Conservation (phyloP, 1,140 invertebrate genomes). For the Amphibalanus amphitrite region DNA sequence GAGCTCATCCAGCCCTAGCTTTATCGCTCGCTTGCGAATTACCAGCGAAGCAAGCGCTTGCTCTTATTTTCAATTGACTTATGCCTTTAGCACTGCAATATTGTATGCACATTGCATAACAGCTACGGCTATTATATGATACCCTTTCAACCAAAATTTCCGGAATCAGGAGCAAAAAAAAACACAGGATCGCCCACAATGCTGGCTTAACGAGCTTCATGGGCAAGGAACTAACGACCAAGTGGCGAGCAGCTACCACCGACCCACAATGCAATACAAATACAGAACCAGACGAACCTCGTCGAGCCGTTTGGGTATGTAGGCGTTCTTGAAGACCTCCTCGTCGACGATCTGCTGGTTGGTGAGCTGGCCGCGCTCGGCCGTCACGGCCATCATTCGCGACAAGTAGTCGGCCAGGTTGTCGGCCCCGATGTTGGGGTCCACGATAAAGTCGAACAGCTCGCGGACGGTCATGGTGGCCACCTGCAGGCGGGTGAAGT, state of each 20-base stretch:
- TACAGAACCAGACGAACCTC: slow-evolving; percentile 39
- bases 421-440: slow-evolving; percentile 56
- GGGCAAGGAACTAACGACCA: too few relatives aligned
- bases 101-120: too few relatives aligned
- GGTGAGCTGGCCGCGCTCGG: slow-evolving; percentile 37
- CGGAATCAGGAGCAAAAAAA: too few relatives aligned
- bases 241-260: too few relatives aligned
- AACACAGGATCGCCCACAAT: too few relatives aligned
- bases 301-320: slow-evolving; percentile 83
- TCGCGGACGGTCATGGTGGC: slow-evolving; percentile 75
- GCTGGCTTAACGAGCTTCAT: too few relatives aligned
- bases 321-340: slow-evolving; percentile 84
- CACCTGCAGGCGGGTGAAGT: slow-evolving; percentile 72
- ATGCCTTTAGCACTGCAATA: too few relatives aligned
- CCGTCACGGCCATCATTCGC: slow-evolving; percentile 43
- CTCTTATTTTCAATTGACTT: not conserved
- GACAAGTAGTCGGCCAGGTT: slow-evolving; percentile 66
- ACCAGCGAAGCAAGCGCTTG: too few relatives aligned
- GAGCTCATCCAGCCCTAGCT: too few relatives aligned
- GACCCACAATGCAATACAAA: not conserved
- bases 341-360: slow-evolving; percentile 57
- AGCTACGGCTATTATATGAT: too few relatives aligned
- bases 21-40: too few relatives aligned
- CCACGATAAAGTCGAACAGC: slow-evolving; percentile 91
- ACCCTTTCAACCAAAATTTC: too few relatives aligned